phyloP scores from a whole-genome alignment of 2,113 vertebrate genomes.

The Rhinoderma darwinii region DNA sequence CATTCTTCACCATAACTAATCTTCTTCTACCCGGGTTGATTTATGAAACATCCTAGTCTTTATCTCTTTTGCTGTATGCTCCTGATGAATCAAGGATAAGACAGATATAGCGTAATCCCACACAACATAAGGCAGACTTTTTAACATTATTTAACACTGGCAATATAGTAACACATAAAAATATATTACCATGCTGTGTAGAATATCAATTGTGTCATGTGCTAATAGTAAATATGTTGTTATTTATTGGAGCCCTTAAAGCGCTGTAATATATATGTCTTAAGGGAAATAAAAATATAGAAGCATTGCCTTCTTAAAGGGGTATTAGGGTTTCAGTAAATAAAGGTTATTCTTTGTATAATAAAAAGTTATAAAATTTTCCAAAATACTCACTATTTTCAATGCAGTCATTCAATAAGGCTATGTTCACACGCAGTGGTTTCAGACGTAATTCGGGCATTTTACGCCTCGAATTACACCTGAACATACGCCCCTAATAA shows the following conservation, averaged over 20 bases:
- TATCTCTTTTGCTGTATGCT: constrained; percentile 56
- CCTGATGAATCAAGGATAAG: constrained; percentile 56
- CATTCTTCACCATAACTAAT: constrained; percentile 51
- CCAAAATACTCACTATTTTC: too few species aligned
- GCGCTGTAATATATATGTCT: not conserved
- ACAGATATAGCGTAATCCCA: constrained; percentile 33
- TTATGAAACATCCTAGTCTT: constrained; percentile 50
- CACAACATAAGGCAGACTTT: constrained; percentile 37
- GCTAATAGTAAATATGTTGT: not conserved
- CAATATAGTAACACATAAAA: constrained; percentile 22
- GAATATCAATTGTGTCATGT: constrained; percentile 21
- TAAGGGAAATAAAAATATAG: not conserved
- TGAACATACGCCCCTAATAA: too few species aligned
- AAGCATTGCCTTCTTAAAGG: not conserved
- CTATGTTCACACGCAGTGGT: too few species aligned
- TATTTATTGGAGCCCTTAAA: not conserved
- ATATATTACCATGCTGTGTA: constrained; percentile 13
- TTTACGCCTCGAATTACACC: too few species aligned
- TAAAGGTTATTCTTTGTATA: too few species aligned
- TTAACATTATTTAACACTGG: constrained; percentile 44
- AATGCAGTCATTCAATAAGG: too few species aligned
- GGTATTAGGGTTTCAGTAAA: too few species aligned
- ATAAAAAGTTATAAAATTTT: too few species aligned
- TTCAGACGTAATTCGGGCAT: too few species aligned
- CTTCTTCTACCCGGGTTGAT: constrained; percentile 41